Conservation (phyloP, 2,888 invertebrate species). For the Merodon equestris region DNA sequence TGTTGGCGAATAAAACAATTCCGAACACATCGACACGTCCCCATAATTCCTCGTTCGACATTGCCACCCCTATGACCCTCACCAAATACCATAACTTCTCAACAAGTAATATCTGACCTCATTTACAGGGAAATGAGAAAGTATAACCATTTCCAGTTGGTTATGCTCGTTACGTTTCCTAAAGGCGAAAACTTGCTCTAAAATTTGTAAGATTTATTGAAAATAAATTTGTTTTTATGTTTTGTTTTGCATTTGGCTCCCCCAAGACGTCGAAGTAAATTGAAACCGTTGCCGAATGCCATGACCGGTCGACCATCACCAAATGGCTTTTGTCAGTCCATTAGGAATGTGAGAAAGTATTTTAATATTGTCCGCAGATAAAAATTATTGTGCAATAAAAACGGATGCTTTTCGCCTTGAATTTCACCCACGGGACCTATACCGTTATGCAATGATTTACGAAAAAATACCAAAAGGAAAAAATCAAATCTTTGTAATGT, state of each 20-base stretch:
- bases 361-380: conserved; percentile 53
- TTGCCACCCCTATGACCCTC: too few relatives aligned
- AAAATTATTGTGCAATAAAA: conserved; percentile 62
- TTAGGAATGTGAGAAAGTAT: conserved; percentile 49
- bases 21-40: too few relatives aligned
- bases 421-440: conserved; percentile 54
- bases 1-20: too few relatives aligned
- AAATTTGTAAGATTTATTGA: conserved; percentile 29
- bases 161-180: not conserved
- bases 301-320: conserved; percentile 25
- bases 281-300: too few relatives aligned
- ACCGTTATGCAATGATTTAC: conserved; percentile 51
- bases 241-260: too few relatives aligned
- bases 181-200: not conserved
- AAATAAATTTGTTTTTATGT: conserved; percentile 13
- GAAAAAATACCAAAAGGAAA: conserved; percentile 10
- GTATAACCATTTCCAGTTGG: not conserved
- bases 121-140: too few relatives aligned
- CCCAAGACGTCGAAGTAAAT: too few relatives aligned
- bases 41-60: too few relatives aligned
- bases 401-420: conserved; percentile 15
- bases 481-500: conserved; percentile 13
- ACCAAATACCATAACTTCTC: too few relatives aligned
- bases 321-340: conserved; percentile 56
- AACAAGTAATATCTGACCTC: too few relatives aligned